Percentiles rank a stretch among this genome's conserved stretches.
phyloP scores from a whole-genome alignment of 2,888 invertebrate genomes.

The Eupeodes latifasciatus region DNA sequence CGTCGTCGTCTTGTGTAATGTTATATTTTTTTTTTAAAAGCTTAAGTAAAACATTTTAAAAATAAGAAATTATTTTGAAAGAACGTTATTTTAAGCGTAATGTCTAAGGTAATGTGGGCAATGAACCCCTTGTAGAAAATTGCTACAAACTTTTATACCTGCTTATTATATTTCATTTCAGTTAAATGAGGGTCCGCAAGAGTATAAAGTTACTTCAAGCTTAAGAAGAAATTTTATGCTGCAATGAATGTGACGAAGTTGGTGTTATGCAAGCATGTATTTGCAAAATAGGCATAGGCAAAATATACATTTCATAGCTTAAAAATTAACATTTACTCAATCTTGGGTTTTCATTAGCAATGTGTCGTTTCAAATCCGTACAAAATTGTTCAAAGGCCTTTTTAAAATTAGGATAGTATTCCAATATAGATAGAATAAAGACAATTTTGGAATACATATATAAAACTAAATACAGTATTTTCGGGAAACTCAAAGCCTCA shows the following conservation, averaged over 20 bases:
- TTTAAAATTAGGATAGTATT: too few species aligned
- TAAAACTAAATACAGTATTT: too few species aligned
- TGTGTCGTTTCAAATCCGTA: too few species aligned
- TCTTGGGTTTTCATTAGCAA: too few species aligned
- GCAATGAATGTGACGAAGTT: background rate
- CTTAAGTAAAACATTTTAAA: background rate
- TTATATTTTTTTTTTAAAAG: conserved; percentile 12
- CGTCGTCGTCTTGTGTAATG: conserved; percentile 21
- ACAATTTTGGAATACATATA: too few species aligned
- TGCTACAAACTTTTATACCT: conserved; percentile 12
- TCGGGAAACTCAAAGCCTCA: too few species aligned
- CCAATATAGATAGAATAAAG: too few species aligned
- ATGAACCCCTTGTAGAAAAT: conserved; percentile 61
- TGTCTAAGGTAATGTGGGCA: conserved; percentile 57
- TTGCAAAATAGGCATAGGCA: too few species aligned
- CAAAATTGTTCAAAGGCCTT: too few species aligned
- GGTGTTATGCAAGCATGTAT: too few species aligned
- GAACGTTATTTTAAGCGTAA: conserved; percentile 50
- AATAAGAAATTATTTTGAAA: conserved; percentile 39
- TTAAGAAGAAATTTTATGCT: background rate
- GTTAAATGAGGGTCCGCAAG: conserved; percentile 1
- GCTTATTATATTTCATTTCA: conserved; percentile 16
- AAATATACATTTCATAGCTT: too few species aligned
- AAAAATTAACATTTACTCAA: too few species aligned
- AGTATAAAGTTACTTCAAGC: conserved; percentile 30